Conservation (phyloP, 2,888 invertebrate species). For the Adineta ricciae region DNA sequence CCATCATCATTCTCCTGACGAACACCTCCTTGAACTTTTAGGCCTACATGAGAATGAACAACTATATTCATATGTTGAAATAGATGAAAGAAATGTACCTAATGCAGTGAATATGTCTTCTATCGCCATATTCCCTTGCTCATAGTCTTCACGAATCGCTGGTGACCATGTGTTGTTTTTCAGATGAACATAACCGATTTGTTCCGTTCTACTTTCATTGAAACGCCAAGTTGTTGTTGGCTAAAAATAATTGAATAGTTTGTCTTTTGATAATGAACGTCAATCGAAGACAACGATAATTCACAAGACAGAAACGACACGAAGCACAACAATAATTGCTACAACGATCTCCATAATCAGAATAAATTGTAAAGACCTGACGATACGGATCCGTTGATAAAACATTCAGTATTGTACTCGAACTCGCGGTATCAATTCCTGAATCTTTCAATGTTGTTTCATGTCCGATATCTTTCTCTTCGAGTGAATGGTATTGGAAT, state of each 20-base stretch:
- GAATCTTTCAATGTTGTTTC: conserved; percentile 7
- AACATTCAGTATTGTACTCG: not conserved
- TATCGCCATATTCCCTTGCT: not conserved
- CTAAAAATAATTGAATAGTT: not conserved
- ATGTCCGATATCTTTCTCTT: not conserved
- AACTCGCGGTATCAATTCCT: conserved; percentile 12
- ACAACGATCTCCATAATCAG: not conserved
- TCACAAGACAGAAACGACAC: not conserved
- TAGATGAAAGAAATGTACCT: not conserved
- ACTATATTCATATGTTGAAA: too few relatives aligned
- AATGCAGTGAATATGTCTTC: not conserved
- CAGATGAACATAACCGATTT: not conserved
- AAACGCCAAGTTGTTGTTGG: not conserved
- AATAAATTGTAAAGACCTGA: not conserved
- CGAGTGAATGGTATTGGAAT: conserved; percentile 16
- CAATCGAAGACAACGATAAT: not conserved
- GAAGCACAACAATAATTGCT: not conserved
- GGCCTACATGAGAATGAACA: not conserved
- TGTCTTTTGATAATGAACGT: not conserved
- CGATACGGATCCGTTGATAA: not conserved
- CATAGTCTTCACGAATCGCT: not conserved
- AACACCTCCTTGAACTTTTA: conserved; percentile 1
- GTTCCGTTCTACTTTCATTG: not conserved
- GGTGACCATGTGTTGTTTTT: not conserved
- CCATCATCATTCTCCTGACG: not conserved